These are phyloP conservation scores for Tachysurus fulvidraco DNA, from an alignment of 2,113 vertebrate genomes.

Conservation along the genomic window DNA sequence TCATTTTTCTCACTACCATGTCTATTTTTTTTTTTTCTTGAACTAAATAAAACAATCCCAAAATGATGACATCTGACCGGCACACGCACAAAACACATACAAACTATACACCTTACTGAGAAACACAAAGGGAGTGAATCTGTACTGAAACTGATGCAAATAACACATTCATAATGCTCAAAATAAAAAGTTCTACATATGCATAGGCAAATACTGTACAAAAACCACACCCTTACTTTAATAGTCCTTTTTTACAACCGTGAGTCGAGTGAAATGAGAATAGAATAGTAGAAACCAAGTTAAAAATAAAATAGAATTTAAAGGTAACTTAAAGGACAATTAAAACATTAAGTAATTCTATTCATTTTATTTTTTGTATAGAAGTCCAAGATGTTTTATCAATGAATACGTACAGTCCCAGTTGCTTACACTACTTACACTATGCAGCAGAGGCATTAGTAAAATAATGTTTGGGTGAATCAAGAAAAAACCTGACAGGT, in stretches of 20 bases:
- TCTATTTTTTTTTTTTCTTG: not conserved
- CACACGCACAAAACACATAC: not conserved
- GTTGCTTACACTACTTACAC: not conserved
- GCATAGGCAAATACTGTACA: not conserved
- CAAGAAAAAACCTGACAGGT: conserved; percentile 19
- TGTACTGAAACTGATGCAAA: not conserved
- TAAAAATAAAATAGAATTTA: too few species aligned
- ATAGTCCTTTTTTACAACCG: not conserved
- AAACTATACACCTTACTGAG: not conserved
- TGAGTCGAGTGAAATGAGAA: too few species aligned
- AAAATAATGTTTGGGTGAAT: not conserved
- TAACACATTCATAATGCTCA: not conserved
- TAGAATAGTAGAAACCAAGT: too few species aligned
- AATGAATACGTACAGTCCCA: not conserved
- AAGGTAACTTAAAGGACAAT: too few species aligned
- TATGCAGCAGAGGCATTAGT: not conserved
- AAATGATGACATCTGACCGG: not conserved
- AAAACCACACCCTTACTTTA: not conserved
- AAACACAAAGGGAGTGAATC: not conserved
- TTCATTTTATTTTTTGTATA: not conserved
- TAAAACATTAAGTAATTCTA: not conserved
- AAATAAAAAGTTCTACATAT: not conserved
- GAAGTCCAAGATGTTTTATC: too few species aligned
- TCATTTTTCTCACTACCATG: not conserved
- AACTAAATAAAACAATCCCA: not conserved